Evolutionary conservation across 2,113 vertebrate species (phyloP).

Genomic region (Oenanthe oenanthe): DNA sequence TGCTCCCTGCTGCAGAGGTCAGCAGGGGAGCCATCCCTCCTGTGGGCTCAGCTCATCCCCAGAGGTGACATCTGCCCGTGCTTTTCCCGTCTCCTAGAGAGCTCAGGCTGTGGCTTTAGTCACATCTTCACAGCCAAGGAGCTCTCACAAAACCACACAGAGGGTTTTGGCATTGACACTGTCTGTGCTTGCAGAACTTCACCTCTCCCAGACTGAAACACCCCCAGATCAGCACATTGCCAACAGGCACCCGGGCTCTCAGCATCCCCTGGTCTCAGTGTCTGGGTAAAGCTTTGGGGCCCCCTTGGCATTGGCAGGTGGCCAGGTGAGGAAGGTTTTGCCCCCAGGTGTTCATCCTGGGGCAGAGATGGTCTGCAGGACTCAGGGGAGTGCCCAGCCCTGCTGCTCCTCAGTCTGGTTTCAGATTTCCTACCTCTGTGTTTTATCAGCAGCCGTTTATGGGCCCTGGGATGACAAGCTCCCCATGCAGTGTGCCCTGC

Average conservation of each 20-base stretch:
- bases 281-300: neutral
- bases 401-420: neutral
- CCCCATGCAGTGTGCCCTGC: slow-evolving; percentile 19
- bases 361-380: neutral
- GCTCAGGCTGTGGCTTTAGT: neutral
- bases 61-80: neutral
- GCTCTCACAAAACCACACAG: neutral
- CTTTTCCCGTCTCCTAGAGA: neutral
- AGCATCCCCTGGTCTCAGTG: neutral
- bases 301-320: neutral
- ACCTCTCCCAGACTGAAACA: neutral
- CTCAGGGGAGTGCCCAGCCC: neutral
- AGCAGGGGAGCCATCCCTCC: accelerated
- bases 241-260: neutral
- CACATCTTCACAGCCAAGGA: neutral
- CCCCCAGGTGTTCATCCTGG: neutral
- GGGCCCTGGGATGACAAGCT: slow-evolving; percentile 16
- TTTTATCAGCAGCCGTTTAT: slow-evolving; percentile 64
- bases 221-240: accelerated
- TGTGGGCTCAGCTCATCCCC: neutral
- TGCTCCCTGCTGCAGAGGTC: neutral
- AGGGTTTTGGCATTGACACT: neutral
- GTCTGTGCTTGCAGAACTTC: neutral
- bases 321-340: neutral
- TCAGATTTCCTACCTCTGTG: slow-evolving; percentile 62